Percentiles rank a stretch among this genome's conserved stretches.
Evolutionary conservation across 2,797 vertebrate species (phyloP).

Genomic region (Karalla daura): DNA sequence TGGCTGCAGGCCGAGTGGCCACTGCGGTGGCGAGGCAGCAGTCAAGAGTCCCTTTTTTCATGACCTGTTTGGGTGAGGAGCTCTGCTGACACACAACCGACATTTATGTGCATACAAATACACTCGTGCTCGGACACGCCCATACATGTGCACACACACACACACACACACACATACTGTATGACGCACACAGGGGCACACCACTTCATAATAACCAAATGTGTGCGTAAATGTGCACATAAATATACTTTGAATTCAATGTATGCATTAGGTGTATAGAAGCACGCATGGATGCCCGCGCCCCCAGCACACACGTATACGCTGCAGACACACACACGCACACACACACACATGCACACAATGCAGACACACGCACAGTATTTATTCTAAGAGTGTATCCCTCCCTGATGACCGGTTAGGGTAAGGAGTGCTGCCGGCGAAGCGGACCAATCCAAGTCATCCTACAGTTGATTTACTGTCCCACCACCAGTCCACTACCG

Average conservation of each 20-base stretch:
- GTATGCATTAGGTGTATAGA: slow-evolving; percentile 38
- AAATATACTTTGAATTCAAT: slow-evolving; percentile 18
- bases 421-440: slow-evolving; percentile 68
- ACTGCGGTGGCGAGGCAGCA: slow-evolving; percentile 68
- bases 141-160: slow-evolving; percentile 30
- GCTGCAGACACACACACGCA: slow-evolving; percentile 9
- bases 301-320: background rate
- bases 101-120: slow-evolving; percentile 53
- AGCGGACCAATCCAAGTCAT: slow-evolving; percentile 74
- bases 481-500: slow-evolving; percentile 77
- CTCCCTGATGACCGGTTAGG: slow-evolving; percentile 76
- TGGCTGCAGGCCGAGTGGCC: slow-evolving; percentile 71
- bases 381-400: slow-evolving; percentile 77
- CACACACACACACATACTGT: slow-evolving; percentile 15
- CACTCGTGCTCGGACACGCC: slow-evolving; percentile 56
- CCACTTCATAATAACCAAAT: slow-evolving; percentile 15
- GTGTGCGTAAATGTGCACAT: slow-evolving; percentile 11
- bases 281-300: slow-evolving; percentile 10
- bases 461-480: slow-evolving; percentile 83
- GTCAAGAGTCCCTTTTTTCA: slow-evolving; percentile 72
- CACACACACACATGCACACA: slow-evolving; percentile 26
- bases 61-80: slow-evolving; percentile 75
- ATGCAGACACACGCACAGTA: slow-evolving; percentile 39
- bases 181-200: background rate
- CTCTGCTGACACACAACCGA: slow-evolving; percentile 70